A percentile compares a stretch with the other conserved stretches of the same genome.
Evolutionary conservation across 64 coral and sea anemone genomes (phyloP).

Genomic region (Cladopsammia gracilis): DNA sequence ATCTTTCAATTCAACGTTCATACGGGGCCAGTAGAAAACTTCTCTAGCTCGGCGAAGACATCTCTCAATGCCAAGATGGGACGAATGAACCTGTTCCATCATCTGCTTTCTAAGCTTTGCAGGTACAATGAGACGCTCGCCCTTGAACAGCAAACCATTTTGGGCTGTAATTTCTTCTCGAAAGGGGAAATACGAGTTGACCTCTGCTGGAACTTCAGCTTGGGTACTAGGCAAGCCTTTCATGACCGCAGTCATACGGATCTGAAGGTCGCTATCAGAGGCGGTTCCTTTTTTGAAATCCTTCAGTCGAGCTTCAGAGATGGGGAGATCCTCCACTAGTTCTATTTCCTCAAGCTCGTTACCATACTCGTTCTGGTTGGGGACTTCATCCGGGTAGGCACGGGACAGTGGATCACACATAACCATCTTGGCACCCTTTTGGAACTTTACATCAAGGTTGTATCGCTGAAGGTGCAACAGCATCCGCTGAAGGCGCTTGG

Average conservation of each 20-base stretch:
- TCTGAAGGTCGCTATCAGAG: constrained; percentile 20
- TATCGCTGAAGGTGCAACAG: too few relatives aligned
- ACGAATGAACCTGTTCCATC: too few relatives aligned
- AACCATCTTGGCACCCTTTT: not conserved
- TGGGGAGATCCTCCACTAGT: constrained; percentile 49
- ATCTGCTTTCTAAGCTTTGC: too few relatives aligned
- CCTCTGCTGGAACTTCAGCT: constrained; percentile 24
- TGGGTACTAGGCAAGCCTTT: constrained; percentile 25
- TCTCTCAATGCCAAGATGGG: too few relatives aligned
- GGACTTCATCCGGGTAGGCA: constrained; percentile 32
- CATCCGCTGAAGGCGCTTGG: too few relatives aligned
- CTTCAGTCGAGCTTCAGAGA: constrained; percentile 17
- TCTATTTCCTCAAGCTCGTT: constrained; percentile 29
- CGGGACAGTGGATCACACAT: constrained; percentile 34
- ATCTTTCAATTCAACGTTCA: too few relatives aligned
- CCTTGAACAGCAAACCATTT: constrained; percentile 42
- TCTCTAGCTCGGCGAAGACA: too few relatives aligned
- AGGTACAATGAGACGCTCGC: too few relatives aligned
- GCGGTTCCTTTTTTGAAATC: not conserved
- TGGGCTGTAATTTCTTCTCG: too few relatives aligned
- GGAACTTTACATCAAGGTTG: too few relatives aligned
- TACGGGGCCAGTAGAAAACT: too few relatives aligned
- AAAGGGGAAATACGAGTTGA: constrained; percentile 9
- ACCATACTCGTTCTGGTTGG: constrained; percentile 28
- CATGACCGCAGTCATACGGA: constrained; percentile 3